These are phyloP conservation scores for Drosophila tripunctata DNA, from an alignment of 2,888 invertebrate genomes.

Conservation along the genomic window DNA sequence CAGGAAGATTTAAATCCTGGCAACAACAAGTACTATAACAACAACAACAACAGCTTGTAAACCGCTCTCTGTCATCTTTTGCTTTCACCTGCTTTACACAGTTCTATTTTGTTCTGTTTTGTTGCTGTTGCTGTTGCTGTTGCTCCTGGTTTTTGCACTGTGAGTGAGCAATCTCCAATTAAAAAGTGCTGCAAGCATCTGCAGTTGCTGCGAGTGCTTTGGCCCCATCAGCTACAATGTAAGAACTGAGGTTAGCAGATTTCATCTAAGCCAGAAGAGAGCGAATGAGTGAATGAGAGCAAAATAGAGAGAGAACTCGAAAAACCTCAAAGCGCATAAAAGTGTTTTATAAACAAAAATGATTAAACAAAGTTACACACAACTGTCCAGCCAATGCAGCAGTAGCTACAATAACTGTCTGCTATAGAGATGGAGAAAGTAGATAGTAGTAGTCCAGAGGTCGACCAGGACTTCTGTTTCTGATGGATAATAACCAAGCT, in stretches of 20 bases:
- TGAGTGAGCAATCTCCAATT: slow-evolving; percentile 73
- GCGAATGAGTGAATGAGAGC: background rate
- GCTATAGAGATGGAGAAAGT: slow-evolving; percentile 12
- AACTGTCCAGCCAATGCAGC: slow-evolving; percentile 29
- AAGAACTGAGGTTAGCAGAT: slow-evolving; percentile 41
- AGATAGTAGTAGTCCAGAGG: slow-evolving; percentile 21
- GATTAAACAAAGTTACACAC: slow-evolving; percentile 65
- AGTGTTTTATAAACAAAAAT: slow-evolving; percentile 73
- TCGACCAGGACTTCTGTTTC: slow-evolving; percentile 12
- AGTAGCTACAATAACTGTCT: slow-evolving; percentile 21
- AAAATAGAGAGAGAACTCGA: background rate
- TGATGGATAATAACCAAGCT: slow-evolving; percentile 56
- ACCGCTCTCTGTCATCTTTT: slow-evolving; percentile 58
- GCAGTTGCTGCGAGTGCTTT: slow-evolving; percentile 17
- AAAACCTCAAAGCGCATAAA: slow-evolving; percentile 42
- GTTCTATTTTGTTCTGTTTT: background rate
- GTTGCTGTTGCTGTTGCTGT: slow-evolving; percentile 17
- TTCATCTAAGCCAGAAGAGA: slow-evolving; percentile 12
- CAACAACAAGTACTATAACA: background rate
- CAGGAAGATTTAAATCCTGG: slow-evolving; percentile 10
- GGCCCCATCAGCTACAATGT: slow-evolving; percentile 21
- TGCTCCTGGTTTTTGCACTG: slow-evolving; percentile 22
- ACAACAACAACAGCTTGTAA: slow-evolving; percentile 19
- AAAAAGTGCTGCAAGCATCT: slow-evolving; percentile 64
- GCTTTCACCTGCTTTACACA: slow-evolving; percentile 58